phyloP scores from a whole-genome alignment of 92 coral and sea anemone species.

The Pocillopora meandrina region DNA sequence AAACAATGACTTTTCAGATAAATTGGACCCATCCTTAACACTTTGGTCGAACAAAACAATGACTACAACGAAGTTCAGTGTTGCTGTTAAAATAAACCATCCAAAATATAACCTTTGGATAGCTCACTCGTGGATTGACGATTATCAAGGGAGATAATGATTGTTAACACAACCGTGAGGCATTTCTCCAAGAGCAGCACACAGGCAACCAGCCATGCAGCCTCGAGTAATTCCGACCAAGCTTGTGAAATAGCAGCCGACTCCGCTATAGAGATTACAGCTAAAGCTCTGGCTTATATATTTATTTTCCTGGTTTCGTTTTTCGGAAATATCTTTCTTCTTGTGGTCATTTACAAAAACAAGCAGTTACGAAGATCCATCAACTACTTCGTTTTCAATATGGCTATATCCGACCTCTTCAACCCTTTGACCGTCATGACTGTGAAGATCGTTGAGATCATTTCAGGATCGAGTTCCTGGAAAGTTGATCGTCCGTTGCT shows the following conservation, averaged over 20 bases:
- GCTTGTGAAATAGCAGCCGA: background rate
- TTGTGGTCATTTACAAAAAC: slow-evolving; percentile 12
- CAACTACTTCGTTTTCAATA: slow-evolving; percentile 29
- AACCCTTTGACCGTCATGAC: slow-evolving; percentile 12
- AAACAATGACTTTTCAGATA: no score
- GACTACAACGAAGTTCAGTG: no score
- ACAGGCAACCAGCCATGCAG: background rate
- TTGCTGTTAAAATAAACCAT: no score
- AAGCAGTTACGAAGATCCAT: slow-evolving; percentile 11
- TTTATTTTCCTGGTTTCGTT: slow-evolving; percentile 18
- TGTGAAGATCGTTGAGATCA: background rate
- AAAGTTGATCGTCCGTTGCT: background rate
- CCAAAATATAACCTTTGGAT: no score
- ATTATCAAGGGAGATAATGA: no score
- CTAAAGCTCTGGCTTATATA: background rate
- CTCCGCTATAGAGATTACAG: background rate
- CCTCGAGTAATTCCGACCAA: background rate
- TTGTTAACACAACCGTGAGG: no score
- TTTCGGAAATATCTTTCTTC: slow-evolving; percentile 13
- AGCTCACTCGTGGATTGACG: no score
- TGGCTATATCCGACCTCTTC: slow-evolving; percentile 33
- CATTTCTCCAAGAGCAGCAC: no score
- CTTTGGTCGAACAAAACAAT: no score
- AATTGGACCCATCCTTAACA: no score
- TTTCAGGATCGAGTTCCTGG: slow-evolving; percentile 3